phyloP scores from a whole-genome alignment of 2,797 vertebrate species.

The Coreius guichenoti region DNA sequence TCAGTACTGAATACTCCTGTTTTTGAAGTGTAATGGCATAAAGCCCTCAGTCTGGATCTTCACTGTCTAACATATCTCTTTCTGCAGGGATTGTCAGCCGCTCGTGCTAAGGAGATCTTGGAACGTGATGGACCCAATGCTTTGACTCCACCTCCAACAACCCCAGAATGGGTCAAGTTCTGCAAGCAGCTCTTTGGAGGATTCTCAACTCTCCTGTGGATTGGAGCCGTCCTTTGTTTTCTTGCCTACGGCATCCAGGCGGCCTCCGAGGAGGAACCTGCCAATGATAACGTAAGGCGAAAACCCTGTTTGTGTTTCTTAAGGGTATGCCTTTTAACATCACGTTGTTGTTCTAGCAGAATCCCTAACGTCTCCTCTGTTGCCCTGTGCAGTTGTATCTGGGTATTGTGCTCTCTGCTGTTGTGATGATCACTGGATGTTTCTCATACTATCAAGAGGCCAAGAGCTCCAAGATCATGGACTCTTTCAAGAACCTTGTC shows the following conservation, averaged over 20 bases:
- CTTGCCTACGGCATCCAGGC: conserved; percentile 89
- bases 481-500: conserved; percentile 97
- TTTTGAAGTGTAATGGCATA: not conserved
- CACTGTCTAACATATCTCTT: not conserved
- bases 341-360: not conserved
- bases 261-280: conserved; percentile 84
- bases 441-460: conserved; percentile 99
- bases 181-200: conserved; percentile 96
- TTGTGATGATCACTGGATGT: conserved; percentile 97
- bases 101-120: conserved; percentile 89
- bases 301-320: conserved; percentile 25
- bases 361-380: not conserved
- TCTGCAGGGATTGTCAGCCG: conserved; percentile 83
- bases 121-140: conserved; percentile 91
- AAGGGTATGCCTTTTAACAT: not conserved
- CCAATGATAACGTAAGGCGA: conserved; percentile 89
- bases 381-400: conserved; percentile 84
- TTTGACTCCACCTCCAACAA: conserved; percentile 94
- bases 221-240: conserved; percentile 95
- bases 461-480: conserved; percentile 98
- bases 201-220: conserved; percentile 96
- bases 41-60: not conserved
- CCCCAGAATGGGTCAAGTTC: conserved; percentile 97
- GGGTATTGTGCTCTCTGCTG: conserved; percentile 91
- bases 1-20: not conserved